These are phyloP conservation scores for Poeciliopsis occidentalis DNA, from an alignment of 2,113 vertebrate genomes.

Conservation along the genomic window DNA sequence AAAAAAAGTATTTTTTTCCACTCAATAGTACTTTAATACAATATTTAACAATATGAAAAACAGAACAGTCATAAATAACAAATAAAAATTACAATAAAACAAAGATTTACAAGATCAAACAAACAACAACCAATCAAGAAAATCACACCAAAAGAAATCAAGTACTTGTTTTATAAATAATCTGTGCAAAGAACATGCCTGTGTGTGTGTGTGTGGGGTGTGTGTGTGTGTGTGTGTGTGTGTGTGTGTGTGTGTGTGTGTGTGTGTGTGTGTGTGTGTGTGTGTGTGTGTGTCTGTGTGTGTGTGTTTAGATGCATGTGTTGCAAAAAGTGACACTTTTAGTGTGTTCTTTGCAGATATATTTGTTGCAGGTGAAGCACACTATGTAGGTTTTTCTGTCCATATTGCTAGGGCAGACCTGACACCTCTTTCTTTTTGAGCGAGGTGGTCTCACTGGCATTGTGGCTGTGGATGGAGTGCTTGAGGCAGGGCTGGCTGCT, in stretches of 20 bases:
- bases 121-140: background rate
- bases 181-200: conserved; percentile 3
- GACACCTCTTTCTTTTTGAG: background rate
- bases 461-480: background rate
- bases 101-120: conserved; percentile 4
- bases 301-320: background rate
- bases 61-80: too few relatives aligned
- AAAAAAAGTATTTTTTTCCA: too few relatives aligned
- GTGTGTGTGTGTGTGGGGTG: too few relatives aligned
- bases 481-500: background rate
- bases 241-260: too few relatives aligned
- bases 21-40: too few relatives aligned
- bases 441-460: background rate
- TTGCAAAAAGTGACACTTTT: background rate
- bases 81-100: too few relatives aligned
- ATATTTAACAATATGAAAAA: too few relatives aligned
- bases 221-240: too few relatives aligned
- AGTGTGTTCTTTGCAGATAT: background rate
- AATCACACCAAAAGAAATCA: conserved; percentile 1
- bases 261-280: too few relatives aligned
- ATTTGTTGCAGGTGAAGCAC: background rate
- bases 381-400: background rate
- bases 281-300: background rate
- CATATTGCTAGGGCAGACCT: conserved; percentile 2
- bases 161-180: conserved; percentile 6